Evolutionary conservation across 2,113 vertebrate genomes (phyloP).

Genomic region (Elachura formosa): DNA sequence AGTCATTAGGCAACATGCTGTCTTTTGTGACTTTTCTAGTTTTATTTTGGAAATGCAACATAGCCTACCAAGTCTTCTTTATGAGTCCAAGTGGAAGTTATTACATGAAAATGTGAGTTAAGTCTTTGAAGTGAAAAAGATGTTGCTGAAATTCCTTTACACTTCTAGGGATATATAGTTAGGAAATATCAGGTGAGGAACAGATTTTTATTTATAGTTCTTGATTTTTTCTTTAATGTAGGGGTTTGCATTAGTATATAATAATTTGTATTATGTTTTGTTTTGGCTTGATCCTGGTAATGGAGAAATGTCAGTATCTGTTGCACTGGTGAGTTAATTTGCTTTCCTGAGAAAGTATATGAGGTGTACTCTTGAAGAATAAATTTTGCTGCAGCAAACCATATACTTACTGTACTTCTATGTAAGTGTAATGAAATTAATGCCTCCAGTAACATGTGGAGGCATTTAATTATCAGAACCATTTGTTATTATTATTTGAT

Average conservation of each 20-base stretch:
- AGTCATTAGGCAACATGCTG: not conserved
- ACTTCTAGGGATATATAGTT: not conserved
- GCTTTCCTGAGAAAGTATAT: not conserved
- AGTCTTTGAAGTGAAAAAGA: not conserved
- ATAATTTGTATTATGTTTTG: not conserved
- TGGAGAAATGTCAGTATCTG: not conserved
- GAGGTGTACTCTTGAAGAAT: not conserved
- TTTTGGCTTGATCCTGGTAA: not conserved
- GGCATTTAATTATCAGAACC: slow-evolving; percentile 35
- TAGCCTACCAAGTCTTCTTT: not conserved
- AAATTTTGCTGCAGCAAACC: not conserved
- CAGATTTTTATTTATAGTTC: not conserved
- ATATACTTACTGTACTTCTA: not conserved
- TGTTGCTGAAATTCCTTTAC: not conserved
- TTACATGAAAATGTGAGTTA: not conserved
- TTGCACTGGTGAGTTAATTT: not conserved
- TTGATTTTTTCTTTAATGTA: not conserved
- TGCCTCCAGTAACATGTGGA: not conserved
- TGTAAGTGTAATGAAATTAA: not conserved
- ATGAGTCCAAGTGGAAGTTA: not conserved
- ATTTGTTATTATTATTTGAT: slow-evolving; percentile 36
- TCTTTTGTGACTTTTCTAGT: not conserved
- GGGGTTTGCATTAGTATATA: not conserved
- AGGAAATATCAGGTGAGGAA: not conserved
- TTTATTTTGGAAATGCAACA: not conserved